Conservation (phyloP, 2,113 vertebrate genomes). For the Urocitellus parryii region DNA sequence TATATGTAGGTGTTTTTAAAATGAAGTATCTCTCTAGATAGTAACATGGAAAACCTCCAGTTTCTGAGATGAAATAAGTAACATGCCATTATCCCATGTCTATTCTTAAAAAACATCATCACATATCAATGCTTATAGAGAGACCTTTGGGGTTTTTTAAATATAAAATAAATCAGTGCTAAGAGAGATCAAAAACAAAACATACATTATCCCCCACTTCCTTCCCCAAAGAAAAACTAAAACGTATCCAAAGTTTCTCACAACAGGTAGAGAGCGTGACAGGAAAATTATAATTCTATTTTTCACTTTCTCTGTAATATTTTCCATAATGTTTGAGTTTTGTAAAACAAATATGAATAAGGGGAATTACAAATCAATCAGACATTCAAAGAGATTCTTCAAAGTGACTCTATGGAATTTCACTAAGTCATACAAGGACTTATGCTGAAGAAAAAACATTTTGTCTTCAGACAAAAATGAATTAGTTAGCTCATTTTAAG, state of each 20-base stretch:
- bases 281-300: neutral
- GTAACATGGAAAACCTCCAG: neutral
- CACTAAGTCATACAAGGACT: conserved; percentile 23
- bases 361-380: neutral
- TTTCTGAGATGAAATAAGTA: conserved; percentile 5
- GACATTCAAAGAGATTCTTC: neutral
- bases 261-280: neutral
- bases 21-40: neutral
- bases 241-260: neutral
- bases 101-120: neutral
- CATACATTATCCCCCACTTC: neutral
- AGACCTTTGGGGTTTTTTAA: neutral
- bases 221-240: neutral
- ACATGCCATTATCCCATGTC: neutral
- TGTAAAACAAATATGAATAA: neutral
- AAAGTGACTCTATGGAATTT: neutral
- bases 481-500: conserved; percentile 14
- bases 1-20: neutral
- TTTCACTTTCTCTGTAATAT: neutral
- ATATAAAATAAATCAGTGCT: neutral
- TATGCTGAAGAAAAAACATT: neutral
- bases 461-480: conserved; percentile 24
- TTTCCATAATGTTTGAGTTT: conserved; percentile 10
- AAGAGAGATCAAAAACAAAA: neutral
- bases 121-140: neutral